Percentiles rank a stretch among this genome's conserved stretches.
These are phyloP conservation scores for Drosophila mimica DNA, from an alignment of 2,888 invertebrate species.

Conservation along the genomic window DNA sequence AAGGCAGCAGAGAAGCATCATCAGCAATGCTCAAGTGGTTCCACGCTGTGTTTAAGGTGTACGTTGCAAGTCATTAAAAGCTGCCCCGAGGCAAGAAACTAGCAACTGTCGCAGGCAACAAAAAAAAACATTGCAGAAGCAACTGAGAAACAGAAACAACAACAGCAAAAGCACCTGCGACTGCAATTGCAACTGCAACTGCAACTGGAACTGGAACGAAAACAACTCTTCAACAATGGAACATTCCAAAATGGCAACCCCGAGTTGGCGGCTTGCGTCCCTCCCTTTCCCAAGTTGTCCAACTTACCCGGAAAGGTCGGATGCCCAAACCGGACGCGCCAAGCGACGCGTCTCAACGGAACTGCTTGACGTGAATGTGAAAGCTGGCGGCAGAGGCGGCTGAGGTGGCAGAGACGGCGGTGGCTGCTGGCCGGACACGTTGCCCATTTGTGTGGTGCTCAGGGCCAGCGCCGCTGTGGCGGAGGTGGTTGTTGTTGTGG, in stretches of 20 bases:
- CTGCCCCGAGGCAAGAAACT: slow-evolving; percentile 65
- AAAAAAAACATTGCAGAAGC: slow-evolving; percentile 42
- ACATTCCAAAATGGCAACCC: slow-evolving; percentile 45
- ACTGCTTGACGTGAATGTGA: slow-evolving; percentile 75
- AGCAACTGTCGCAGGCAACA: slow-evolving; percentile 40
- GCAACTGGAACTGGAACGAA: slow-evolving; percentile 44
- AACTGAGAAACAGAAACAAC: slow-evolving; percentile 19
- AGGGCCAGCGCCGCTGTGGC: slow-evolving; percentile 45
- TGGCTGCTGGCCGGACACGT: slow-evolving; percentile 26
- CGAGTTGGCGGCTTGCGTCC: slow-evolving; percentile 18
- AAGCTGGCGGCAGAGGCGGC: slow-evolving; percentile 19
- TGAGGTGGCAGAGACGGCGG: neutral
- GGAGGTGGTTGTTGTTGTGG: slow-evolving; percentile 80
- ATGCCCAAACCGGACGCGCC: slow-evolving; percentile 87
- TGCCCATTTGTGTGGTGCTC: slow-evolving; percentile 18
- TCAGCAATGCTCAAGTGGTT: slow-evolving; percentile 61
- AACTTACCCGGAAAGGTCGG: slow-evolving; percentile 89
- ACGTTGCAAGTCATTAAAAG: slow-evolving; percentile 76
- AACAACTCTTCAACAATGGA: slow-evolving; percentile 71
- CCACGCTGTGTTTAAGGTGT: slow-evolving; percentile 58
- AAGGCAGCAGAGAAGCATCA: slow-evolving; percentile 21
- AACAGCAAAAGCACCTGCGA: slow-evolving; percentile 39
- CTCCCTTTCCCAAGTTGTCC: slow-evolving; percentile 13
- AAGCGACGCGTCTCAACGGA: slow-evolving; percentile 68
- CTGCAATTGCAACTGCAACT: slow-evolving; percentile 14